phyloP scores from a whole-genome alignment of 2,797 vertebrate genomes.

The Falco peregrinus region DNA sequence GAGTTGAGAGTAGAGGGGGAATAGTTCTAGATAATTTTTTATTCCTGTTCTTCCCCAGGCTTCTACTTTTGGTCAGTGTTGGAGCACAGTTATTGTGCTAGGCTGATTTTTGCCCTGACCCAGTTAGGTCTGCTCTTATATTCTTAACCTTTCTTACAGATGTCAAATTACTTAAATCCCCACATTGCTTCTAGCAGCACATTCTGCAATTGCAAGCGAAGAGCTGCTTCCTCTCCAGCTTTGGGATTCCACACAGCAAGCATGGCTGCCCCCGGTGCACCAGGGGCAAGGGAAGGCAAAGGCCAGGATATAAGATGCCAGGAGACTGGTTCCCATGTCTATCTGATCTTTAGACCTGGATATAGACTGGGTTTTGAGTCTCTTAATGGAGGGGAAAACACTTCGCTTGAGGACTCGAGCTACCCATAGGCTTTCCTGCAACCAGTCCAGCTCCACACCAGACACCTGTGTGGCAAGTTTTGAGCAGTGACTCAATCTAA shows the following conservation, averaged over 20 bases:
- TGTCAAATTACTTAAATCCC: not conserved
- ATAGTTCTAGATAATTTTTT: not conserved
- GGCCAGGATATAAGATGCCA: not conserved
- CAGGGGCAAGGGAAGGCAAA: not conserved
- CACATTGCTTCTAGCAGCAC: not conserved
- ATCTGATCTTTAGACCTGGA: not conserved
- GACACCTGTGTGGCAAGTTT: not conserved
- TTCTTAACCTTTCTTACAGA: constrained; percentile 19
- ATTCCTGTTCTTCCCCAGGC: not conserved
- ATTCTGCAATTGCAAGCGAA: not conserved
- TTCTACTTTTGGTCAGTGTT: not conserved
- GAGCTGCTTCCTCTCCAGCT: not conserved
- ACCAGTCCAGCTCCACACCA: not conserved
- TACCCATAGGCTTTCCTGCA: not conserved
- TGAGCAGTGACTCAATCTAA: not conserved
- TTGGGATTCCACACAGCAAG: not conserved
- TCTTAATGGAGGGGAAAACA: not conserved
- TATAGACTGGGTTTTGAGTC: not conserved
- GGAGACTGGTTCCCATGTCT: not conserved
- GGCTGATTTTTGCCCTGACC: not conserved
- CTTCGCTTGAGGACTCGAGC: not conserved
- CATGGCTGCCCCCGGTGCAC: not conserved
- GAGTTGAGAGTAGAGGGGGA: not conserved
- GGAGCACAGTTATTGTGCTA: not conserved
- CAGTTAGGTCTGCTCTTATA: not conserved